Base-by-base conservation (phyloP, 2,113 vertebrate genomes). In the Takifugu flavidus region DNA sequence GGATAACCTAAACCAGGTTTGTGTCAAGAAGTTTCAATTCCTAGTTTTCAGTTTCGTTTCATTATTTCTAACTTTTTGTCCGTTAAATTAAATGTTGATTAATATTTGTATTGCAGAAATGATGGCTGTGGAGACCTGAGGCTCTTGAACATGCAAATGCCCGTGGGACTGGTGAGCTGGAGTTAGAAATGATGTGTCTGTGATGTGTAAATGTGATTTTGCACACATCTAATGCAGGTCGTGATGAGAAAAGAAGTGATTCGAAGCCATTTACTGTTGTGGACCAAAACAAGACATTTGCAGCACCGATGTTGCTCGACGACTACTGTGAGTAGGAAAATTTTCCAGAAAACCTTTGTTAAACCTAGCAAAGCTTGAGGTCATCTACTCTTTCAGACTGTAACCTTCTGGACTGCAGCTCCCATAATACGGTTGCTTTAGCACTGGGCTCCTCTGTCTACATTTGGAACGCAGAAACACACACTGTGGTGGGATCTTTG, bases 401-500 rank as follows among this genome's bases (percentile, higher is more conserved):
- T 27, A 89, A 92, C 67, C 74, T 90, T 49, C 74, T 92, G 12
- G 90, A 91, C 55, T 93, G 91, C 89, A 93, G 82, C 62, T 76
- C 71, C 59, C 58, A 78, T 34, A 91, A 91, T 73, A 55, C 89
- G 64, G 34, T 93, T 73, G 92, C 89, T 25, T 3, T 92, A 65
- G 90, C 88, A 13, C 85, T 92, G 20, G 90, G 87, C 74, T 82
- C 89, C 34, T 56, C 86, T 63, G 85, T 87, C 53, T 78, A 78
- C 52, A 56, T 94, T 39, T 93, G 91, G 89, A 88, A 89, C 56
- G 87, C 88, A 70, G 71, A 80, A 64, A 86, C 62, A 20, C 68
- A 60, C 15, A 56, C 49, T 54, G 43, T 59, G 12, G 31, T 58
- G 62, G 86, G 87, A 75, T 59, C 7, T 50, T 67, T 92, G 74